A percentile compares a stretch with the other conserved stretches of the same genome.
Conservation (phyloP, 2,797 vertebrate species). For the Cirrhinus mrigala region DNA sequence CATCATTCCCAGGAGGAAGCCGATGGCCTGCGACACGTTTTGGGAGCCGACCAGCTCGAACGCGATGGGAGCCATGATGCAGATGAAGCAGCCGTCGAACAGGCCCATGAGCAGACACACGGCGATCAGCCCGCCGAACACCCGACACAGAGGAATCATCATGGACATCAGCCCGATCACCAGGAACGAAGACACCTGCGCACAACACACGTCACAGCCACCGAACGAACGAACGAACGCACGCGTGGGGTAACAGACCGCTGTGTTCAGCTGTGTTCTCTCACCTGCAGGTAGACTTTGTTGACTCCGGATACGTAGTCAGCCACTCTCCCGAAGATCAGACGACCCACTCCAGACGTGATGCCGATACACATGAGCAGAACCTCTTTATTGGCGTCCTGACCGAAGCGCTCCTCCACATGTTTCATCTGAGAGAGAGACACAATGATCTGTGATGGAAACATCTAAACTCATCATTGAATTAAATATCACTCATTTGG, state of each 20-base stretch:
- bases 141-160: constrained; percentile 92
- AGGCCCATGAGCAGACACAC: constrained; percentile 96
- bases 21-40: constrained; percentile 94
- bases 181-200: constrained; percentile 90
- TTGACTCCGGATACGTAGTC: constrained; percentile 91
- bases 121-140: constrained; percentile 88
- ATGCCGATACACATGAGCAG: constrained; percentile 93
- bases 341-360: constrained; percentile 89
- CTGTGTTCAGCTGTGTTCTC: background rate
- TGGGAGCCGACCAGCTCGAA: constrained; percentile 91
- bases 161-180: constrained; percentile 96
- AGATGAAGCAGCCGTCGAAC: constrained; percentile 98
- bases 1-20: constrained; percentile 95
- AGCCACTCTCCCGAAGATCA: constrained; percentile 90
- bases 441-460: background rate
- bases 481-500: background rate
- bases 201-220: no score
- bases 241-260: no score
- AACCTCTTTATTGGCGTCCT: constrained; percentile 81
- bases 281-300: constrained; percentile 95
- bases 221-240: no score
- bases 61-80: constrained; percentile 97
- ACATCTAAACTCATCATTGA: background rate
- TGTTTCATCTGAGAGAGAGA: constrained; percentile 85
- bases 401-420: constrained; percentile 84